A percentile compares a stretch with the other conserved stretches of the same genome.
Conservation (phyloP, 2,797 vertebrate species). For the Picus viridis region DNA sequence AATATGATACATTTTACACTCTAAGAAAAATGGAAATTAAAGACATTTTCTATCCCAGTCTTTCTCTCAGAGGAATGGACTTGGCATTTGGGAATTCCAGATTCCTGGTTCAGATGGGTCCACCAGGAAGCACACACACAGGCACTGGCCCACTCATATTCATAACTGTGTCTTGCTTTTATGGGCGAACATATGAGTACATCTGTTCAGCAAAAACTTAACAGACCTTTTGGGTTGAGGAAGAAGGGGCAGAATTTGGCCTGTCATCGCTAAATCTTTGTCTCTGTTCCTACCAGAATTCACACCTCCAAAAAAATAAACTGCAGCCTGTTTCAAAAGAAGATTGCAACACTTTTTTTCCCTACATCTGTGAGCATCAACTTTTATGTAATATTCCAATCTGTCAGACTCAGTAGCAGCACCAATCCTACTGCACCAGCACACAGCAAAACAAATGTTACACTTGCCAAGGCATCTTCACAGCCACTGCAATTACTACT, state of each 20-base stretch:
- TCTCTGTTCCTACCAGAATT: background rate
- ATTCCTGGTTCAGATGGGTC: accelerated
- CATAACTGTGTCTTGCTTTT: background rate
- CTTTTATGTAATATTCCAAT: background rate
- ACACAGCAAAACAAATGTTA: background rate
- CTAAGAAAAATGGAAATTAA: background rate
- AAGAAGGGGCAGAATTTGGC: background rate
- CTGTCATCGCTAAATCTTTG: background rate
- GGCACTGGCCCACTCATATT: background rate
- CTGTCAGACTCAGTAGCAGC: background rate
- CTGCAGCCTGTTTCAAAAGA: background rate
- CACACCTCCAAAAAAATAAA: accelerated
- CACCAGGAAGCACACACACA: background rate
- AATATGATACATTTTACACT: background rate
- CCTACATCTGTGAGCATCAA: background rate
- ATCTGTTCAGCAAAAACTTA: background rate
- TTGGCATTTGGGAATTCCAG: background rate
- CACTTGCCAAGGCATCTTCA: background rate
- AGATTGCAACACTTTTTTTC: background rate
- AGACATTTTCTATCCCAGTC: background rate
- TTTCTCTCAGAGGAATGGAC: background rate
- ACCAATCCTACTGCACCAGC: background rate
- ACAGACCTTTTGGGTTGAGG: background rate
- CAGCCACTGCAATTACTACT: background rate
- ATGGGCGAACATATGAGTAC: accelerated